These are phyloP conservation scores for Sebastes kiyomatsui DNA, from an alignment of 2,797 vertebrate species.

Conservation along the genomic window DNA sequence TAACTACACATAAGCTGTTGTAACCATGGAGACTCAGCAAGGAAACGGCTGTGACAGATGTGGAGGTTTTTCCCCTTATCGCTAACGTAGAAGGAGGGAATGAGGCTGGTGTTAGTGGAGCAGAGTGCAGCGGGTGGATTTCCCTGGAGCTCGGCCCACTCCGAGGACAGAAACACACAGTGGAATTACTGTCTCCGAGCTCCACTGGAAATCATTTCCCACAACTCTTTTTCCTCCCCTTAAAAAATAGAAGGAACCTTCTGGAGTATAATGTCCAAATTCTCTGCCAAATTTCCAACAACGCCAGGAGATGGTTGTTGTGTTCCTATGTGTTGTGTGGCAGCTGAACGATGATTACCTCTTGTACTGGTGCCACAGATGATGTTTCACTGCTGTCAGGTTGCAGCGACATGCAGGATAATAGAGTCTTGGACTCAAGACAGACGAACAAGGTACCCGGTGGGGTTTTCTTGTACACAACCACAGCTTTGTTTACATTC, in stretches of 20 bases:
- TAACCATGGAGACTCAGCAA: slow-evolving; percentile 60
- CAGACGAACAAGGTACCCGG: not conserved
- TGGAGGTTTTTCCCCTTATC: slow-evolving; percentile 11
- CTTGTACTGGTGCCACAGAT: not conserved
- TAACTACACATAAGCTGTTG: slow-evolving; percentile 35
- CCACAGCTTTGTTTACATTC: not conserved
- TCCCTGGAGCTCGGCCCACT: slow-evolving; percentile 45
- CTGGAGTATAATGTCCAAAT: not conserved
- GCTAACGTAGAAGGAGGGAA: slow-evolving; percentile 18
- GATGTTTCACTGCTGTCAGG: slow-evolving; percentile 8
- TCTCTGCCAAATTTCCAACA: slow-evolving; percentile 56
- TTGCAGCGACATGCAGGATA: not conserved
- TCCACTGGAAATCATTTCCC: slow-evolving; percentile 58
- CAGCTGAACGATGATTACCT: not conserved
- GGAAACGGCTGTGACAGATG: slow-evolving; percentile 20
- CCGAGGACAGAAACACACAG: slow-evolving; percentile 20
- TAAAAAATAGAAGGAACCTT: slow-evolving; percentile 4
- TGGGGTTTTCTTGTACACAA: not conserved
- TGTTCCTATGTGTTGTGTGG: not conserved
- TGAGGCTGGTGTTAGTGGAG: slow-evolving; percentile 18
- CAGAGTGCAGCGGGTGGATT: slow-evolving; percentile 23
- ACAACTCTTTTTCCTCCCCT: slow-evolving; percentile 11
- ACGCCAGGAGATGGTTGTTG: not conserved
- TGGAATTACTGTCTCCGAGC: slow-evolving; percentile 41
- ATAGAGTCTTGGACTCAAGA: not conserved